These are phyloP conservation scores for Thecophora atra DNA, from an alignment of 2,888 invertebrate species.

Conservation along the genomic window DNA sequence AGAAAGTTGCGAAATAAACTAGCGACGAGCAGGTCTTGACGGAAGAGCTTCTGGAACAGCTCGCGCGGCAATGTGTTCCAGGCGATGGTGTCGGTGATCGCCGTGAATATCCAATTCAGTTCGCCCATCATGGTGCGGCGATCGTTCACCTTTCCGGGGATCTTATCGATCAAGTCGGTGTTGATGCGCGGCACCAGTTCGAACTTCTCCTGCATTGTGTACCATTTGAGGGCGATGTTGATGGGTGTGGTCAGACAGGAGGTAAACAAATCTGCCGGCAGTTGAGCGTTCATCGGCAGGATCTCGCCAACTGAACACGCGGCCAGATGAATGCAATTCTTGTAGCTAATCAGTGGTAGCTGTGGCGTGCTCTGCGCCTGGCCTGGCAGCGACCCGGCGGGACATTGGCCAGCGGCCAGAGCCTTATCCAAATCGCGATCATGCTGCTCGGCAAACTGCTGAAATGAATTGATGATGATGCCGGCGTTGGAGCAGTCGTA, in stretches of 20 bases:
- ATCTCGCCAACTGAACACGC: constrained; percentile 94
- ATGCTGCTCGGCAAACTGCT: constrained; percentile 90
- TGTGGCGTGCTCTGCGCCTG: constrained; percentile 44
- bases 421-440: constrained; percentile 77
- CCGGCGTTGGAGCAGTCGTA: constrained; percentile 99
- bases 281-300: constrained; percentile 95
- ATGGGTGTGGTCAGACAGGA: constrained; percentile 98
- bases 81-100: constrained; percentile 99
- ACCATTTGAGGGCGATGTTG: constrained; percentile 94
- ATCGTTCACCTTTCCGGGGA: constrained; percentile 95
- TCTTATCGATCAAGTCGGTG: constrained; percentile 91
- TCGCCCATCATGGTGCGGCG: constrained; percentile 97
- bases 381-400: constrained; percentile 52
- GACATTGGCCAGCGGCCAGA: constrained; percentile 38
- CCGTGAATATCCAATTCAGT: constrained; percentile 99
- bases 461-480: constrained; percentile 90
- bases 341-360: constrained; percentile 70
- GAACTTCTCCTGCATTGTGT: constrained; percentile 82
- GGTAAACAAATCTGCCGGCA: constrained; percentile 98
- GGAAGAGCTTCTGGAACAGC: constrained; percentile 94
- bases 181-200: constrained; percentile 84
- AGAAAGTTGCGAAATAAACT: constrained; percentile 97
- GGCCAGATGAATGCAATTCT: constrained; percentile 94
- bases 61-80: constrained; percentile 97
- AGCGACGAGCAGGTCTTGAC: constrained; percentile 98